phyloP scores from a whole-genome alignment of 2,113 vertebrate species.

The Lycaon pictus region DNA sequence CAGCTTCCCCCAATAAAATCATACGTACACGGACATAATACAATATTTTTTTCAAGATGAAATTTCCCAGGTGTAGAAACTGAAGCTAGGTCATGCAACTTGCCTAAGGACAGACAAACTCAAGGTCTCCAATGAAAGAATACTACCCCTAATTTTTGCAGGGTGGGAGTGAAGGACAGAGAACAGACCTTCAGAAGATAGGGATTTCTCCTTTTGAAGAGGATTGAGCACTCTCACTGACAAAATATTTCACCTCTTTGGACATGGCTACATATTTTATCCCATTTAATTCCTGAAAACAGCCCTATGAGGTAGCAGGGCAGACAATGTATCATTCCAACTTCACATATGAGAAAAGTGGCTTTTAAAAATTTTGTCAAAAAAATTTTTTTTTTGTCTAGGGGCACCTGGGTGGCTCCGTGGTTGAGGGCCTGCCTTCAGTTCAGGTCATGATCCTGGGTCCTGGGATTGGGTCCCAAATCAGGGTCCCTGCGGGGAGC shows the following conservation, averaged over 20 bases:
- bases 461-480: no score
- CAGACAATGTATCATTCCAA: not conserved
- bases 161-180: accelerated
- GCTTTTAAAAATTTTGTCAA: not conserved
- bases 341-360: not conserved
- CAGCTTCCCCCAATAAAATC: not conserved
- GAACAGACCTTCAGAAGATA: not conserved
- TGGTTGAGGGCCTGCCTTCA: no score
- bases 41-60: not conserved
- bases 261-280: not conserved
- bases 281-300: not conserved
- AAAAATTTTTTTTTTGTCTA: no score
- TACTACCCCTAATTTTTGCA: not conserved
- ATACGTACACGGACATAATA: not conserved
- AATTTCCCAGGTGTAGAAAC: not conserved
- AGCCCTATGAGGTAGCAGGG: not conserved
- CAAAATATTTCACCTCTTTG: not conserved
- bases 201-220: not conserved
- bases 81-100: not conserved
- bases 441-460: no score
- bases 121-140: not conserved
- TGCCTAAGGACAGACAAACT: not conserved
- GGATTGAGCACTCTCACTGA: not conserved
- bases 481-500: no score
- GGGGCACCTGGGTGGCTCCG: no score